Evolutionary conservation across 2,797 vertebrate genomes (phyloP).

Genomic region (Urocyon cinereoargenteus): DNA sequence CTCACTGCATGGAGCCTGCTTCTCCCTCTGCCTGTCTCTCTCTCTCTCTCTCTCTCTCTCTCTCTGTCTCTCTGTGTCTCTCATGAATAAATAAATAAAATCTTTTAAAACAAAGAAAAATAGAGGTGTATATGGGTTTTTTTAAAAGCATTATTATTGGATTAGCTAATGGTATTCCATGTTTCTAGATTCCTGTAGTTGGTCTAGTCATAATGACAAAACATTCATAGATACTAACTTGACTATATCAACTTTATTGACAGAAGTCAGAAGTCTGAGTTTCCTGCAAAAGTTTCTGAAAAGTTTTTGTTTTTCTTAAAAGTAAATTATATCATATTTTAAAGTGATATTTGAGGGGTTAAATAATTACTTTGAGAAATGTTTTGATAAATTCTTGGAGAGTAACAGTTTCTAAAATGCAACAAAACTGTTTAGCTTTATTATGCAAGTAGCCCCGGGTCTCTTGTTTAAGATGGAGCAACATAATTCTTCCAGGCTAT

Average conservation of each 20-base stretch:
- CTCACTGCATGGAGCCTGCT: too few species aligned
- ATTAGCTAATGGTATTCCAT: conserved; percentile 8
- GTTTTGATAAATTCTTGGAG: conserved; percentile 41
- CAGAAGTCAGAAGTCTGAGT: conserved; percentile 20
- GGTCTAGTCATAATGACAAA: not conserved
- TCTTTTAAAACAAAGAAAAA: not conserved
- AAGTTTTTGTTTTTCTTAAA: not conserved
- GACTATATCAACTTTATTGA: not conserved
- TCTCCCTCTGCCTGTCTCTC: too few species aligned
- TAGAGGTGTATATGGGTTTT: not conserved
- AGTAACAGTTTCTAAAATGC: not conserved
- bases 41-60: too few species aligned
- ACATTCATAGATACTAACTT: not conserved
- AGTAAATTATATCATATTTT: conserved; percentile 19
- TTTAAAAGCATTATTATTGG: not conserved
- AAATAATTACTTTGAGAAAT: conserved; percentile 35
- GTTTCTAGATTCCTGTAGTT: not conserved
- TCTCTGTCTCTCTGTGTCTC: too few species aligned
- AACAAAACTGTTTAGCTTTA: not conserved
- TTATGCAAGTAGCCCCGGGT: not conserved
- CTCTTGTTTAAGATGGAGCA: not conserved
- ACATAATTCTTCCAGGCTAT: not conserved
- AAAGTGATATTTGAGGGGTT: not conserved
- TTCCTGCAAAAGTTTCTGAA: conserved; percentile 46
- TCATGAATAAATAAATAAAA: too few species aligned